Percentiles rank a stretch among this genome's conserved stretches.
Evolutionary conservation across 2,888 invertebrate genomes (phyloP).

Genomic region (Chesias legatella): DNA sequence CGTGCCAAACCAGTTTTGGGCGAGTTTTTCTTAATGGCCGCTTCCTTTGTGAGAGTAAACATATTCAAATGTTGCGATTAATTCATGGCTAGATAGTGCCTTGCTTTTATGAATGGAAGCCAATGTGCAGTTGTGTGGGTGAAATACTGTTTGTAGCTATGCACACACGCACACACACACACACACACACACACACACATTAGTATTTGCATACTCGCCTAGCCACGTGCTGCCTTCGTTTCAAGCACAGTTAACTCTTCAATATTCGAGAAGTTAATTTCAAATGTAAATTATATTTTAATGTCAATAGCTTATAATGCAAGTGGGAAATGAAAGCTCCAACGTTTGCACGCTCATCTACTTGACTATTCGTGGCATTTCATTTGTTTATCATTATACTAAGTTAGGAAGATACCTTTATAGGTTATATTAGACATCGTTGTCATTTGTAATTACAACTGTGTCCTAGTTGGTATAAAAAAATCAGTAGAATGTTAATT

Average conservation of each 20-base stretch:
- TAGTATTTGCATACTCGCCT: conserved; percentile 70
- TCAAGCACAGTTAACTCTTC: conserved; percentile 70
- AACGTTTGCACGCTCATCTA: conserved; percentile 41
- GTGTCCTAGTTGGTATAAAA: too few relatives aligned
- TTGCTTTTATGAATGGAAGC: conserved; percentile 77
- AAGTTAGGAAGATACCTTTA: too few relatives aligned
- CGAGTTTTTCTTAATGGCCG: conserved; percentile 77
- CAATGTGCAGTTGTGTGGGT: conserved; percentile 55
- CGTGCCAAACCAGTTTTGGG: conserved; percentile 77
- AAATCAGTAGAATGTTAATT: too few relatives aligned
- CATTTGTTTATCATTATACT: neutral
- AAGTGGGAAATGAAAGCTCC: conserved; percentile 42
- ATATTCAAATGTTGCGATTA: conserved; percentile 81
- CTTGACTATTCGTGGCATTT: conserved; percentile 12
- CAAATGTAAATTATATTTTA: conserved; percentile 70
- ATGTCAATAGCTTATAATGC: conserved; percentile 58
- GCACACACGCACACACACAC: conserved; percentile 50
- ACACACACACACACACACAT: conserved; percentile 38
- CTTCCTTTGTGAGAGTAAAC: conserved; percentile 78
- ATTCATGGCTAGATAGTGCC: conserved; percentile 77
- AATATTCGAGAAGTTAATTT: conserved; percentile 72
- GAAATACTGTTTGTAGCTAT: conserved; percentile 37
- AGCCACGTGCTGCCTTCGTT: conserved; percentile 67
- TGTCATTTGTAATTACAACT: too few relatives aligned
- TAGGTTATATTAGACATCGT: too few relatives aligned